Percentiles rank a stretch among this genome's conserved stretches.
Conservation (phyloP, 1,140 invertebrate species). For the Lysiphlebus fabarum region DNA sequence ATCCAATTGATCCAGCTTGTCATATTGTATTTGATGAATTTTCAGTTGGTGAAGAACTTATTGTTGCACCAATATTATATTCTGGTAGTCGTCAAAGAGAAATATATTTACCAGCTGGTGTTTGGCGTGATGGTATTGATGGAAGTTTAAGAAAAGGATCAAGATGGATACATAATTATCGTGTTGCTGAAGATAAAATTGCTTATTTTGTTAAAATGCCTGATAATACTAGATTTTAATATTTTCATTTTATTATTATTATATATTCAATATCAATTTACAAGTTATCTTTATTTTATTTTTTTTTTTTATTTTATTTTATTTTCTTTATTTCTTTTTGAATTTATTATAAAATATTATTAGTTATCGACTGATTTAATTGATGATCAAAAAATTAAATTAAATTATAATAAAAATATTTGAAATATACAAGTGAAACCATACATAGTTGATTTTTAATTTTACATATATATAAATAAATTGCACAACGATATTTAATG, state of each 20-base stretch:
- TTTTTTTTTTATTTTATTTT: too few species aligned
- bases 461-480: too few species aligned
- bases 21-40: constrained; percentile 84
- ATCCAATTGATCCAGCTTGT: constrained; percentile 75
- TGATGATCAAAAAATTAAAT: too few species aligned
- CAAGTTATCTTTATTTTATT: neutral
- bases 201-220: constrained; percentile 84
- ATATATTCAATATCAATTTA: constrained; percentile 19
- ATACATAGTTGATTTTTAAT: too few species aligned
- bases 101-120: constrained; percentile 82
- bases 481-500: too few species aligned
- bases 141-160: constrained; percentile 79
- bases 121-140: constrained; percentile 88
- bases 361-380: too few species aligned
- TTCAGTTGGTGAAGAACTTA: constrained; percentile 82
- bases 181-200: constrained; percentile 73
- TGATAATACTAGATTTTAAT: constrained; percentile 75
- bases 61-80: constrained; percentile 86
- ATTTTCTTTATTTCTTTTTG: too few species aligned
- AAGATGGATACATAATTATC: constrained; percentile 85
- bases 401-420: too few species aligned
- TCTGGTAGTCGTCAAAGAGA: constrained; percentile 59
- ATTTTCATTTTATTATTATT: too few species aligned
- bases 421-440: too few species aligned
- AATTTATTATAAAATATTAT: too few species aligned